Conservation (phyloP, 2,797 vertebrate species). For the Lepilemur septentrionalis region DNA sequence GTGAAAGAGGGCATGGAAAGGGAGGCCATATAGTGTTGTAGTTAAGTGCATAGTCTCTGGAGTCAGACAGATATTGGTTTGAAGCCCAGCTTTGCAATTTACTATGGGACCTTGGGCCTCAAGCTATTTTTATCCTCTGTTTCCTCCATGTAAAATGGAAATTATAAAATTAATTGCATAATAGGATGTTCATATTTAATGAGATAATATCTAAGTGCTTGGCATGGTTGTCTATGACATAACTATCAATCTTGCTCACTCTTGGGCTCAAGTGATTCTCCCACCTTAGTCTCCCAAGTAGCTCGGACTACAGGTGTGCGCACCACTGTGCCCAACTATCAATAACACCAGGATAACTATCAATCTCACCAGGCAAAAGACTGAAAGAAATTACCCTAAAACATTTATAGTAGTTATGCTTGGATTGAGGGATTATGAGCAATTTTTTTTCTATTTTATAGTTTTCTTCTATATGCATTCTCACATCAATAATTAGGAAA, state of each 20-base stretch:
- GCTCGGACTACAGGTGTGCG: neutral
- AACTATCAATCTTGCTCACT: neutral
- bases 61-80: neutral
- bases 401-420: constrained; percentile 16
- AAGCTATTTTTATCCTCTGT: constrained; percentile 24
- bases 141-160: constrained; percentile 34
- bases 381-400: constrained; percentile 8
- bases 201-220: constrained; percentile 28
- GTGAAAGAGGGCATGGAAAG: neutral
- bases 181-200: constrained; percentile 17
- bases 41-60: constrained; percentile 14
- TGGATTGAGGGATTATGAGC: neutral
- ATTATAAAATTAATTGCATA: constrained; percentile 37
- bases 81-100: neutral
- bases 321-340: neutral
- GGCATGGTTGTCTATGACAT: neutral
- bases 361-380: constrained; percentile 10
- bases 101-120: constrained; percentile 7
- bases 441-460: neutral
- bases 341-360: neutral
- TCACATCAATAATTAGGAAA: constrained; percentile 1
- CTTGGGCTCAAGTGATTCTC: neutral
- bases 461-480: constrained; percentile 10
- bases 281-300: neutral
- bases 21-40: neutral